These are phyloP conservation scores for Sula dactylatra DNA, from an alignment of 2,113 vertebrate genomes.

Conservation along the genomic window DNA sequence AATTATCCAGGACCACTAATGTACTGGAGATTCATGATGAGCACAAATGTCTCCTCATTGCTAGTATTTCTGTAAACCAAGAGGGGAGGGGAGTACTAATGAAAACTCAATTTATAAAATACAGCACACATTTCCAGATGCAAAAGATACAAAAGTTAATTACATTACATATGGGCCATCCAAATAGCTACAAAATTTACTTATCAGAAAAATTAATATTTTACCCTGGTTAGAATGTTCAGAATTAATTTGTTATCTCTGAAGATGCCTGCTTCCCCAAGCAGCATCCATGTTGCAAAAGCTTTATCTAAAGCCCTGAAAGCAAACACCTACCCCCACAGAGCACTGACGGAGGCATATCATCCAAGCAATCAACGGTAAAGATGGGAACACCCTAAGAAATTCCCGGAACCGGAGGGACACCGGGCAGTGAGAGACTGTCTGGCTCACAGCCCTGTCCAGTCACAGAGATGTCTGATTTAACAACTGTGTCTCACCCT, in stretches of 20 bases:
- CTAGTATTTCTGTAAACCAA: background rate
- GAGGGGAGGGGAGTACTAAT: background rate
- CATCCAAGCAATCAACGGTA: background rate
- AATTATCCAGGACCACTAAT: background rate
- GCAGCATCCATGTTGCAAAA: background rate
- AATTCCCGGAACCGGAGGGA: rapidly evolving
- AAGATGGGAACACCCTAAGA: background rate
- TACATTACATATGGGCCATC: background rate
- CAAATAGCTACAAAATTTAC: background rate
- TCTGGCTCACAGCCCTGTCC: background rate
- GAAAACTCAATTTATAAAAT: background rate
- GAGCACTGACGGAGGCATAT: rapidly evolving
- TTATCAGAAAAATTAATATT: background rate
- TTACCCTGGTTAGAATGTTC: background rate
- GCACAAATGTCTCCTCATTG: background rate
- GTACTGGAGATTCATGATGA: background rate
- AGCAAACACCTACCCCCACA: background rate
- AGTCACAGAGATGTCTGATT: background rate
- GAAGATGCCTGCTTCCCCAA: background rate
- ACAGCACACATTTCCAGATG: background rate
- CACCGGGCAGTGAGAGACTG: rapidly evolving
- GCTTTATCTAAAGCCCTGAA: background rate
- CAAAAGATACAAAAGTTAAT: background rate
- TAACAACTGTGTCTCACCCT: background rate
- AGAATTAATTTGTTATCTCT: background rate